phyloP scores from a whole-genome alignment of 2,113 vertebrate genomes.

The Percina caprodes region DNA sequence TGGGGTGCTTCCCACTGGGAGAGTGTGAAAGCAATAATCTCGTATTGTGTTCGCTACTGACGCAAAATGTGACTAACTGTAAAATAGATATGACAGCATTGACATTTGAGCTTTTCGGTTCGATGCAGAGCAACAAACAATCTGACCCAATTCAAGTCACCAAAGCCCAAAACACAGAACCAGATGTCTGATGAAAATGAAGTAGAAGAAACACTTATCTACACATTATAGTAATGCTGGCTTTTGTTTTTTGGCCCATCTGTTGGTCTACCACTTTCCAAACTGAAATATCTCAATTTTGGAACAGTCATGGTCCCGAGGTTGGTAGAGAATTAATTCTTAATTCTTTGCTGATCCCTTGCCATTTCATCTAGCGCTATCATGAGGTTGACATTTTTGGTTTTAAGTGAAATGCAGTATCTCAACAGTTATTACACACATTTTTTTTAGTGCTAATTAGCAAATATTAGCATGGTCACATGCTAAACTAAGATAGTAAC shows the following conservation, averaged over 20 bases:
- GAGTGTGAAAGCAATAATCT: conserved; percentile 10
- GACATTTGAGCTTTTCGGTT: conserved; percentile 4
- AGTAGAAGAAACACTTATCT: not conserved
- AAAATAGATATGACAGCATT: conserved; percentile 15
- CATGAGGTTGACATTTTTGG: not conserved
- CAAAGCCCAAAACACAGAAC: not conserved
- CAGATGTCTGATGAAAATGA: conserved; percentile 1
- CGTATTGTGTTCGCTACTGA: conserved; percentile 8
- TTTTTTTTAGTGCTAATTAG: not conserved
- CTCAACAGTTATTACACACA: not conserved
- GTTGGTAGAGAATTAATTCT: not conserved
- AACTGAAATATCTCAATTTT: not conserved
- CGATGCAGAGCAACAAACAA: not conserved
- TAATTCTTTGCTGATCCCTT: not conserved
- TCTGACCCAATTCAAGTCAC: not conserved
- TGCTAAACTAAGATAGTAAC: no score
- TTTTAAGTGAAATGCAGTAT: not conserved
- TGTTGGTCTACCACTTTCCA: not conserved
- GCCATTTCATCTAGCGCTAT: not conserved
- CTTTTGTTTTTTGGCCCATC: no score
- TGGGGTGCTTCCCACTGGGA: not conserved
- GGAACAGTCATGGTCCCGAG: not conserved
- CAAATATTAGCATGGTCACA: no score
- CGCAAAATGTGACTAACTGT: not conserved
- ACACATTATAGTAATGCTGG: not conserved